These are phyloP conservation scores for Avahi laniger DNA, from an alignment of 2,797 vertebrate species.

Conservation along the genomic window DNA sequence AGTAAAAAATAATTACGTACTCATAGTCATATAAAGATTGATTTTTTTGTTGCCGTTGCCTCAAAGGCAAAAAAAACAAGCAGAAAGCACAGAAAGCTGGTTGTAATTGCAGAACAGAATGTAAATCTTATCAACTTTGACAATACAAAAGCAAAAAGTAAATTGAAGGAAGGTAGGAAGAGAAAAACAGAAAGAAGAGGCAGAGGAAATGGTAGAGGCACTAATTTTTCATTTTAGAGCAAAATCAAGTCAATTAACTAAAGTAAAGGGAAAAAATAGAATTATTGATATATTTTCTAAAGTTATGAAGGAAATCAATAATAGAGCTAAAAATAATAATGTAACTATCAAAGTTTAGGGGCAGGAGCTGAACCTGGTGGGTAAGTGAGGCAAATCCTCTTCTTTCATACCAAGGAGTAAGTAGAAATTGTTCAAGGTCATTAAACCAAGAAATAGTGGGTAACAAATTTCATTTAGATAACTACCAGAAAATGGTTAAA, in stretches of 20 bases:
- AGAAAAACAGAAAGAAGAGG: neutral
- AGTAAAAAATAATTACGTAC: constrained; percentile 48
- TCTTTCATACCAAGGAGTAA: neutral
- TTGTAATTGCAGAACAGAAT: constrained; percentile 28
- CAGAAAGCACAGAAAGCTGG: constrained; percentile 15
- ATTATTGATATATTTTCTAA: neutral
- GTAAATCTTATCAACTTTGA: constrained; percentile 19
- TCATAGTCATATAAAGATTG: constrained; percentile 42
- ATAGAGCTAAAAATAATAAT: neutral
- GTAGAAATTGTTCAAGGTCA: neutral
- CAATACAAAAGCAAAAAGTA: constrained; percentile 33
- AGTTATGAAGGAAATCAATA: neutral
- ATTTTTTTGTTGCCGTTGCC: constrained; percentile 28
- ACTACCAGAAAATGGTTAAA: neutral
- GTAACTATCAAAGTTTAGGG: neutral
- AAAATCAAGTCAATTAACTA: constrained; percentile 25
- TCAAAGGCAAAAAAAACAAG: constrained; percentile 26
- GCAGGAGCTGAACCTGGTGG: neutral
- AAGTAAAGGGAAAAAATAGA: neutral
- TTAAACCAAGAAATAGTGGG: neutral
- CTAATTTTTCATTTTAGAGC: neutral
- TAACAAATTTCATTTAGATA: neutral
- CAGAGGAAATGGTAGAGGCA: neutral
- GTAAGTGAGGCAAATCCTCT: neutral
- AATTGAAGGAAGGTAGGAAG: neutral